phyloP scores from a whole-genome alignment of 2,113 vertebrate species.

The Ictalurus furcatus region DNA sequence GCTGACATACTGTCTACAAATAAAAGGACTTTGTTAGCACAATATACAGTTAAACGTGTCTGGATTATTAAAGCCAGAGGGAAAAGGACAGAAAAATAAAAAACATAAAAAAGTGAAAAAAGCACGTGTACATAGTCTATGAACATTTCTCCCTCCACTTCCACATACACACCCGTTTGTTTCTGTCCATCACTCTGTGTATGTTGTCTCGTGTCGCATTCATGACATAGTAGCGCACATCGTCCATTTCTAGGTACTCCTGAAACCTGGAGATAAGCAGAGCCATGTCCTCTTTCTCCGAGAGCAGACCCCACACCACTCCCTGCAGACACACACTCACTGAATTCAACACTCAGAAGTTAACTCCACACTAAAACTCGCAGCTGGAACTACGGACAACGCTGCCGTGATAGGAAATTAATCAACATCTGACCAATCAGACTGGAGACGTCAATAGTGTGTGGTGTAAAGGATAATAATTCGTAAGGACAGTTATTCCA shows the following conservation, averaged over 20 bases:
- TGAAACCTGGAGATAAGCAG: slow-evolving; percentile 86
- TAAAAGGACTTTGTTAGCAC: background rate
- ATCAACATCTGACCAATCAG: background rate
- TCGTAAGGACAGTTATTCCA: background rate
- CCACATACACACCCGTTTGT: slow-evolving; percentile 73
- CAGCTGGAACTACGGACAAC: background rate
- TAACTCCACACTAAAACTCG: background rate
- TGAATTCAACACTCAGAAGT: background rate
- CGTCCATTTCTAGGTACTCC: slow-evolving; percentile 83
- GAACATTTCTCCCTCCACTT: background rate
- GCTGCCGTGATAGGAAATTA: background rate
- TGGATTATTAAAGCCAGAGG: background rate
- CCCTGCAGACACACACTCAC: slow-evolving; percentile 63
- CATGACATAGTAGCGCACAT: slow-evolving; percentile 87
- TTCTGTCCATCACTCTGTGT: slow-evolving; percentile 72
- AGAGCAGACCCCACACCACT: slow-evolving; percentile 78
- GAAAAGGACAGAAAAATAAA: background rate
- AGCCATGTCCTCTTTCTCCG: slow-evolving; percentile 67
- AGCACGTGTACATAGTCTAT: background rate
- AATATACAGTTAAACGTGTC: background rate
- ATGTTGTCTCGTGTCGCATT: slow-evolving; percentile 67
- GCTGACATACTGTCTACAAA: background rate
- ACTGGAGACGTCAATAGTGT: background rate
- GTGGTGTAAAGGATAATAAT: background rate
- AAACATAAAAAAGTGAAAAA: background rate